Percentiles rank a stretch among this genome's conserved stretches.
phyloP scores from a whole-genome alignment of 1,140 invertebrate genomes.

The Brachionus koreanus region DNA sequence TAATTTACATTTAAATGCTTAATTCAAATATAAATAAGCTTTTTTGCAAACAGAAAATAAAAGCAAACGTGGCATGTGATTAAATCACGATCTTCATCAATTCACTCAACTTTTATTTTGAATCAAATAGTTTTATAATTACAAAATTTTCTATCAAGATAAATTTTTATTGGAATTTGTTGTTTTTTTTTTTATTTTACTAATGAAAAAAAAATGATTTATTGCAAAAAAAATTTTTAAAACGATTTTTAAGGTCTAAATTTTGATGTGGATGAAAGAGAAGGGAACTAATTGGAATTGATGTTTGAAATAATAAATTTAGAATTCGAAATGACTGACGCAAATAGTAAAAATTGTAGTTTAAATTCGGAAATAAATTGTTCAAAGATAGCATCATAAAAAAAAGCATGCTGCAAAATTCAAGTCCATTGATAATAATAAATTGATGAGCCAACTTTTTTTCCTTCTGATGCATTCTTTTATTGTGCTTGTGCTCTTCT shows the following conservation, averaged over 20 bases:
- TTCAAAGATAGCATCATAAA: conserved; percentile 21
- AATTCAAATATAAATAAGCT: no score
- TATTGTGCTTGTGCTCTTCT: background rate
- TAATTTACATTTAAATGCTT: no score
- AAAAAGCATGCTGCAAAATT: background rate
- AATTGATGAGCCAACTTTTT: conserved; percentile 27
- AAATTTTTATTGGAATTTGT: no score
- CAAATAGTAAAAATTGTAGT: conserved; percentile 16
- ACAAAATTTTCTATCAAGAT: no score
- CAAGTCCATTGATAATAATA: background rate
- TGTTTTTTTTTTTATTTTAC: no score
- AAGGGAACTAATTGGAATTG: conserved; percentile 12
- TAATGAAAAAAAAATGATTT: background rate
- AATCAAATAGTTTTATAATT: no score
- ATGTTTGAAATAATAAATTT: conserved; percentile 6
- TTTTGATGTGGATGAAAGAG: conserved; percentile 13
- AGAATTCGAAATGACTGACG: background rate
- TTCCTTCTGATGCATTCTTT: background rate
- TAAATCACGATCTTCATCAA: no score
- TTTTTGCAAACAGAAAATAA: no score
- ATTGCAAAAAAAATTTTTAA: background rate
- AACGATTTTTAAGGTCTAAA: background rate
- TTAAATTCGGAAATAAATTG: conserved; percentile 14
- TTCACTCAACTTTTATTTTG: no score
- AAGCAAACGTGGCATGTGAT: no score